Evolutionary conservation across 2,113 vertebrate species (phyloP).

Genomic region (Nerophis ophidion): DNA sequence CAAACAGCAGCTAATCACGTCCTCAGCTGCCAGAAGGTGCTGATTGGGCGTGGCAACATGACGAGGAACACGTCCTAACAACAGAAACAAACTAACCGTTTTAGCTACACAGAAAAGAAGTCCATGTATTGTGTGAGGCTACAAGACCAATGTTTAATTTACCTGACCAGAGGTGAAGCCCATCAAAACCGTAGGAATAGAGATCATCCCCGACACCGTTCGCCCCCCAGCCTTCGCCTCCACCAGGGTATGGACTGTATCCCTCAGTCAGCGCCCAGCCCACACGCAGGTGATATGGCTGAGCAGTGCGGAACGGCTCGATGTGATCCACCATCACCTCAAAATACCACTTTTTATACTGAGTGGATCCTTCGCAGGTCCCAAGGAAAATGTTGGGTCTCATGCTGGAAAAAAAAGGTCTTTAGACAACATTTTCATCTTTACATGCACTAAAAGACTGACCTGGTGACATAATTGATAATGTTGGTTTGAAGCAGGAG

Average conservation of each 20-base stretch:
- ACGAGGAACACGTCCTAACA: slow-evolving; percentile 79
- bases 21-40: slow-evolving; percentile 78
- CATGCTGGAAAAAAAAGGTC: slow-evolving; percentile 67
- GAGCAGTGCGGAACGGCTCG: slow-evolving; percentile 79
- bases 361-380: slow-evolving; percentile 84
- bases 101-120: neutral
- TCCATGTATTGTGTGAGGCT: neutral
- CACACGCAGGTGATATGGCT: slow-evolving; percentile 80
- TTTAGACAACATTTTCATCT: neutral
- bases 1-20: slow-evolving; percentile 89
- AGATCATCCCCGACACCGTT: slow-evolving; percentile 91
- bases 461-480: slow-evolving; percentile 91
- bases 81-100: neutral
- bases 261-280: slow-evolving; percentile 89
- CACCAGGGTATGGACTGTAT: slow-evolving; percentile 89
- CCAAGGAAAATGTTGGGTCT: slow-evolving; percentile 90
- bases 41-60: slow-evolving; percentile 75
- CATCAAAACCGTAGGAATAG: slow-evolving; percentile 87
- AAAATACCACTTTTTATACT: slow-evolving; percentile 90
- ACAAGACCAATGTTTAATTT: slow-evolving; percentile 17
- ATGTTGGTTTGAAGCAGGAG: slow-evolving; percentile 86
- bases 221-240: slow-evolving; percentile 87
- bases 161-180: slow-evolving; percentile 89
- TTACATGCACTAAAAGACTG: neutral
- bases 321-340: slow-evolving; percentile 86